These are phyloP conservation scores for Agriopis marginaria DNA, from an alignment of 2,888 invertebrate genomes.

Conservation along the genomic window DNA sequence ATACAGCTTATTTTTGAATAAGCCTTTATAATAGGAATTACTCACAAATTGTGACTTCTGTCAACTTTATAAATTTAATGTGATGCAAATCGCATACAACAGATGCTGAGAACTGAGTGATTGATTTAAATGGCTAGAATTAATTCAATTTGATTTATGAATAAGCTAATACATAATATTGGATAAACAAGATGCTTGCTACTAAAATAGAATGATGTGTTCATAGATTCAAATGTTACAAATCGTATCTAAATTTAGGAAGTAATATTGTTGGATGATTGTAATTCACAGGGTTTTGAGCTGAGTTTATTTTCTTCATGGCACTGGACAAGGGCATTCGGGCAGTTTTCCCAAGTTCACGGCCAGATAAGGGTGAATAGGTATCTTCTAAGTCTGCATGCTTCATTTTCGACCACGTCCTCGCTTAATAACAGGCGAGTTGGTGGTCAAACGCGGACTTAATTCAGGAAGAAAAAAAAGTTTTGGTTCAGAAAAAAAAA, in stretches of 20 bases:
- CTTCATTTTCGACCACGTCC: too few relatives aligned
- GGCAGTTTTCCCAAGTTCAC: too few relatives aligned
- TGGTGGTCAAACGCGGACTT: too few relatives aligned
- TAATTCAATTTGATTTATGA: slow-evolving; percentile 21
- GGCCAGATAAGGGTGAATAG: too few relatives aligned
- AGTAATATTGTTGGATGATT: too few relatives aligned
- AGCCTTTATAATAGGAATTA: background rate
- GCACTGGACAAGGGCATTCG: too few relatives aligned
- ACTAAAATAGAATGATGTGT: slow-evolving; percentile 14
- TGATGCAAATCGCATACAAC: slow-evolving; percentile 20
- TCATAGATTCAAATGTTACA: background rate
- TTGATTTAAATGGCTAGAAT: slow-evolving; percentile 23
- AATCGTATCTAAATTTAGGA: background rate
- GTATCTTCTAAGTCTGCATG: too few relatives aligned
- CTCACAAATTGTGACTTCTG: background rate
- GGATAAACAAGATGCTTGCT: slow-evolving; percentile 7
- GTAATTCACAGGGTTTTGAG: too few relatives aligned
- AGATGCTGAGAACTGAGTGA: slow-evolving; percentile 16
- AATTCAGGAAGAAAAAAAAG: too few relatives aligned
- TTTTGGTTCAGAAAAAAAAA: too few relatives aligned
- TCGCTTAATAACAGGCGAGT: too few relatives aligned
- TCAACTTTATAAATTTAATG: slow-evolving; percentile 4
- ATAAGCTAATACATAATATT: slow-evolving; percentile 9
- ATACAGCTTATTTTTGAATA: background rate
- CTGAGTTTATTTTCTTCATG: too few relatives aligned